phyloP scores from a whole-genome alignment of 1,140 invertebrate species.

The Ylistrum balloti region DNA sequence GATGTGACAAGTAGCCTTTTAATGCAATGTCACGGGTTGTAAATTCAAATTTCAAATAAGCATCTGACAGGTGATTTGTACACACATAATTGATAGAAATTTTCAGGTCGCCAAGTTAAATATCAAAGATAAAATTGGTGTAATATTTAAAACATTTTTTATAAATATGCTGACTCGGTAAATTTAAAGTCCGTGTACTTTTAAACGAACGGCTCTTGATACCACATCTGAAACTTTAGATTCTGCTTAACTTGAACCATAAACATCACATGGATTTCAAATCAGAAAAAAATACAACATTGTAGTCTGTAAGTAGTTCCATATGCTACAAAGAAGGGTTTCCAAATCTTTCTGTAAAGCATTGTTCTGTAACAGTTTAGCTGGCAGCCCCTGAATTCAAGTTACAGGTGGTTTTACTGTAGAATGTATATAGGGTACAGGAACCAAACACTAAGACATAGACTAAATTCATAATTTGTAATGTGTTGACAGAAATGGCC shows the following conservation, averaged over 20 bases:
- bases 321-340: too few species aligned
- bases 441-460: too few species aligned
- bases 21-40: neutral
- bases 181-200: neutral
- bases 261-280: neutral
- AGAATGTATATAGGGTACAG: too few species aligned
- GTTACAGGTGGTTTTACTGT: too few species aligned
- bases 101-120: slow-evolving; percentile 26
- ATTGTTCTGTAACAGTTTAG: too few species aligned
- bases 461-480: too few species aligned
- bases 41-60: neutral
- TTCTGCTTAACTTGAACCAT: neutral
- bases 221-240: neutral
- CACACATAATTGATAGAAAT: slow-evolving; percentile 25
- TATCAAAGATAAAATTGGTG: slow-evolving; percentile 39
- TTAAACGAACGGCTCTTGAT: neutral
- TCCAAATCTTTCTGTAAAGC: too few species aligned
- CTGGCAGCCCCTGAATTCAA: too few species aligned
- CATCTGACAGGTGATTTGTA: neutral
- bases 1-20: slow-evolving; percentile 18
- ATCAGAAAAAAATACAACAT: neutral
- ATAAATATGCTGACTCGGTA: neutral
- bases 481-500: too few species aligned
- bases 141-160: neutral
- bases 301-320: too few species aligned